Conservation (phyloP, 2,113 vertebrate species). For the Engraulis encrasicolus region DNA sequence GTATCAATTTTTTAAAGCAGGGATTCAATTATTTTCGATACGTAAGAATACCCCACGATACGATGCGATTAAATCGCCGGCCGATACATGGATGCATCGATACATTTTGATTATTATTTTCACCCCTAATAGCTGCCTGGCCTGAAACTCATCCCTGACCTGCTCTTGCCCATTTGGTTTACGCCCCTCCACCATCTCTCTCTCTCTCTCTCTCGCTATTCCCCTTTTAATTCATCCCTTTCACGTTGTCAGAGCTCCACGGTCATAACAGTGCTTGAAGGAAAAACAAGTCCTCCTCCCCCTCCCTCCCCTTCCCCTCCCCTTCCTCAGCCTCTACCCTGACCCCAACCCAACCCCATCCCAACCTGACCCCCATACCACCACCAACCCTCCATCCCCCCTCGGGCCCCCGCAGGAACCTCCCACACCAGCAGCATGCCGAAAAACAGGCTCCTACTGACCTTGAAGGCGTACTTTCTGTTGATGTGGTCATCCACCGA, state of each 20-base stretch:
- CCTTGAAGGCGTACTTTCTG: constrained; percentile 96
- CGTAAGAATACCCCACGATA: no score
- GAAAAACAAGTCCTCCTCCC: not conserved
- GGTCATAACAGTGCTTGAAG: not conserved
- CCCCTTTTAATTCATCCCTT: not conserved
- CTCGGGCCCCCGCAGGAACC: not conserved
- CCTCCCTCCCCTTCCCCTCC: not conserved
- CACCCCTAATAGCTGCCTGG: no score
- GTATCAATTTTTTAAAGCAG: no score
- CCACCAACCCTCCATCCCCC: not conserved
- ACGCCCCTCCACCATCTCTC: not conserved
- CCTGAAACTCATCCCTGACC: not conserved
- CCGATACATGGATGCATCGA: no score
- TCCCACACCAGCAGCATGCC: not conserved
- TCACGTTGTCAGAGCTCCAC: not conserved
- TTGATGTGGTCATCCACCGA: constrained; percentile 94
- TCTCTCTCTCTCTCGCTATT: not conserved
- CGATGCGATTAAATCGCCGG: no score
- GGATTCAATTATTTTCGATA: no score
- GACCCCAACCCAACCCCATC: no score
- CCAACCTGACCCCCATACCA: no score
- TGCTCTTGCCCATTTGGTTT: not conserved
- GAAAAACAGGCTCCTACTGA: constrained; percentile 64
- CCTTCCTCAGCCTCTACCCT: no score
- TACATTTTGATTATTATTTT: no score